phyloP scores from a whole-genome alignment of 2,113 vertebrate species.

The Oreochromis aureus region DNA sequence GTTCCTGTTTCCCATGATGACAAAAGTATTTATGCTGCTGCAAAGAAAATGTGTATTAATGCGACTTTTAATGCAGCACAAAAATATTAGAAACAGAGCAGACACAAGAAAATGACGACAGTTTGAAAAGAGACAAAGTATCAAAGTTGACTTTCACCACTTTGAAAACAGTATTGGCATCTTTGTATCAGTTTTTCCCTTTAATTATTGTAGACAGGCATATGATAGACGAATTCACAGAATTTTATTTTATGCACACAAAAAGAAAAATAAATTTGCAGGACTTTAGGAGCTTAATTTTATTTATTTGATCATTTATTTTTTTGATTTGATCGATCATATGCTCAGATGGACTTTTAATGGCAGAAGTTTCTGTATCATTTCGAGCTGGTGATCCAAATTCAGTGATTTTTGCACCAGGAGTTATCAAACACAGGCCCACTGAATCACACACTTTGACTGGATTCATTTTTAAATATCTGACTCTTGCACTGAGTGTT shows the following conservation, averaged over 20 bases:
- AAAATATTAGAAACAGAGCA: not conserved
- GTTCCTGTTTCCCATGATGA: fast-evolving
- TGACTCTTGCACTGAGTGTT: not conserved
- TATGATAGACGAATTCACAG: fast-evolving
- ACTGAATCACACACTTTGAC: fast-evolving
- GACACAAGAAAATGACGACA: not conserved
- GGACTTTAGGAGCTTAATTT: not conserved
- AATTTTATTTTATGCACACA: not conserved
- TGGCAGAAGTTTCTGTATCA: not conserved
- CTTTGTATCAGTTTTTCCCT: not conserved
- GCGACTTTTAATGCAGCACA: not conserved
- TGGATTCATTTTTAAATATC: not conserved
- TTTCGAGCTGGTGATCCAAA: not conserved
- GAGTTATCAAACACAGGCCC: not conserved
- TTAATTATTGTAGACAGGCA: fast-evolving
- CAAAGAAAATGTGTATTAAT: fast-evolving
- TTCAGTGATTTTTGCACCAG: not conserved
- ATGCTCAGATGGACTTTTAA: not conserved
- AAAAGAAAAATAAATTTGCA: fast-evolving
- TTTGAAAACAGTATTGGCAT: not conserved
- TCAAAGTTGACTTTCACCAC: not conserved
- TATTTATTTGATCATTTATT: not conserved
- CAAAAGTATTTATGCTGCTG: not conserved
- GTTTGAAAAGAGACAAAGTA: not conserved
- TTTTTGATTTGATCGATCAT: not conserved